Base-by-base conservation (phyloP, 2,113 vertebrate species). In the Pleuronectes platessa region DNA sequence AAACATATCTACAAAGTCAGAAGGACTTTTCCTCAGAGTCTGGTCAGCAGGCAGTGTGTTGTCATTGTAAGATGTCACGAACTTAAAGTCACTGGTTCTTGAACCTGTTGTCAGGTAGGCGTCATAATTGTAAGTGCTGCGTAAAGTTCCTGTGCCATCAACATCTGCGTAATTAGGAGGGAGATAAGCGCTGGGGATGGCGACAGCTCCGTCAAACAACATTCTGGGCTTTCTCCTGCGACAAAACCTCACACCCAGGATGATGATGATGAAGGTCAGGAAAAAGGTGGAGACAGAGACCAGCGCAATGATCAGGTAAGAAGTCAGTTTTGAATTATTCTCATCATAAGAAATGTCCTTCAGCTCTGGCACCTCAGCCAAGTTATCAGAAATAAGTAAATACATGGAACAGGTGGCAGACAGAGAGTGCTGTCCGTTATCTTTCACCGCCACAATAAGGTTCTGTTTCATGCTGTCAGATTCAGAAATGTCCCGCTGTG, bases 401-500 rank as follows among this genome's bases (percentile, higher is more conserved):
- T 86, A 86, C 59, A 95, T 80, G 14, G 93, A 89, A 74, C 91
- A 93, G 15, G 94, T 95, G 62, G 62, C 62, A 64, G 62, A 64
- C 21, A 64, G 62, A 64, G 62, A 63, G 62, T 21, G 62, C 40
- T 64, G 62, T 24, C 63, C 63, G 45, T 65, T 65, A 65, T 65
- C 63, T 65, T 65, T 65, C 63, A 95, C 88, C 64, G 77, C 55
- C 21, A 86, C 86, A 49, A 92, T 70, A 2, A 94, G 81, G 53
- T 83, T 94, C 74, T 94, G 93, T 74, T 92, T 94, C 77, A 92
- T 87, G 0, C 60, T 62, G 1, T 93, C 92, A 62, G 62, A 74
- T 18, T 87, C 76, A 72, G 77, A 71, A 78, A 87, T 71, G 71
- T 89, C 88, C 63, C 85, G 37, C 66, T 79, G 85, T 21, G 71